These are phyloP conservation scores for Euura saliciscinereae DNA, from an alignment of 1,140 invertebrate species.

Conservation along the genomic window DNA sequence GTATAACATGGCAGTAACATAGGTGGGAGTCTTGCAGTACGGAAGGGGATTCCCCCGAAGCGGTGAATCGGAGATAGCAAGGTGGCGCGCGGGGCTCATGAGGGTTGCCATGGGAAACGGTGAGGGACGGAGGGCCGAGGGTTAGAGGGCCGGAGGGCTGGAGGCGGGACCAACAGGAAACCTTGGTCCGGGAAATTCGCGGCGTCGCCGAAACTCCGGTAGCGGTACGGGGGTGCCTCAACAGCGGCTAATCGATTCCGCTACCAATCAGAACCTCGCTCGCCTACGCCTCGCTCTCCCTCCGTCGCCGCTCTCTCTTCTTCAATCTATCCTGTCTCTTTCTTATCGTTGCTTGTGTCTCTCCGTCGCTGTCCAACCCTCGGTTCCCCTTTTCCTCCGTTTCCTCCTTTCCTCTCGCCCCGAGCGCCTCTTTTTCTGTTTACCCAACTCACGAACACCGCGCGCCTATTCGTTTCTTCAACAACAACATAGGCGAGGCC, in stretches of 20 bases:
- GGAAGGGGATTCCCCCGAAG: constrained; percentile 8
- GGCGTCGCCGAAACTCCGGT: constrained; percentile 49
- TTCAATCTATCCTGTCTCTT: too few relatives aligned
- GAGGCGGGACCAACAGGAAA: constrained; percentile 52
- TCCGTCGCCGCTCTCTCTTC: background rate
- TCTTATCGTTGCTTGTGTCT: too few relatives aligned
- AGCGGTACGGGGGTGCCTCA: constrained; percentile 35
- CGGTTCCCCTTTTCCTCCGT: too few relatives aligned
- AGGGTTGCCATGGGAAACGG: constrained; percentile 50
- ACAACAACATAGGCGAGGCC: too few relatives aligned
- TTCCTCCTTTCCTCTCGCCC: too few relatives aligned
- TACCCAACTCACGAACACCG: too few relatives aligned
- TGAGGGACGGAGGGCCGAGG: constrained; percentile 44
- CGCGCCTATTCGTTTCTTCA: too few relatives aligned
- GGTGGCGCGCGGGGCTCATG: constrained; percentile 45
- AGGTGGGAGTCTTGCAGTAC: background rate
- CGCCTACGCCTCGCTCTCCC: constrained; percentile 9
- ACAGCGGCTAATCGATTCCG: constrained; percentile 53
- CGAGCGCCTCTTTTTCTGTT: too few relatives aligned
- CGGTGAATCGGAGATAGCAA: constrained; percentile 4
- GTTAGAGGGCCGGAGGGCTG: constrained; percentile 17
- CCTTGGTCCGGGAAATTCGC: constrained; percentile 54
- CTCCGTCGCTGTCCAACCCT: too few relatives aligned
- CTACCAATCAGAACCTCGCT: constrained; percentile 48
- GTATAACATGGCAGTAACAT: too few relatives aligned